Percentiles rank a stretch among this genome's conserved stretches.
phyloP scores from a whole-genome alignment of 2,888 invertebrate species.

The Campoplex nolae region DNA sequence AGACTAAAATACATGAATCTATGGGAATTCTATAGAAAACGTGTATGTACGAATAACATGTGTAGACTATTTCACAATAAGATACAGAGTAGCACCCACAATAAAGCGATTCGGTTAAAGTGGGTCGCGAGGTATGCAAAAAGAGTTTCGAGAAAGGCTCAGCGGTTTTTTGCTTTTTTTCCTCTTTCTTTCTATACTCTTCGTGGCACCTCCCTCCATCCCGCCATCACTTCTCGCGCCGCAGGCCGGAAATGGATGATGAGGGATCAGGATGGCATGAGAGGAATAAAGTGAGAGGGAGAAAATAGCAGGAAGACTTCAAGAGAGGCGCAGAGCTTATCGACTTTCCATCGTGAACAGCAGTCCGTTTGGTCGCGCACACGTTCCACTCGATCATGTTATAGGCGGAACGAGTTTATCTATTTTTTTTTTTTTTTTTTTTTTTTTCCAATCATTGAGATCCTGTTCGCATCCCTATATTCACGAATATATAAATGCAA shows the following conservation, averaged over 20 bases:
- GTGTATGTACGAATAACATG: too few relatives aligned
- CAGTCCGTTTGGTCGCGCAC: constrained; percentile 57
- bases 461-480: neutral
- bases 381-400: constrained; percentile 65
- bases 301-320: constrained; percentile 24
- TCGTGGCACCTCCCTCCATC: constrained; percentile 31
- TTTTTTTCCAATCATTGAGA: constrained; percentile 47
- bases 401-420: constrained; percentile 63
- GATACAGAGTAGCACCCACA: neutral
- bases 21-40: too few relatives aligned
- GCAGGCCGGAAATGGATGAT: constrained; percentile 66
- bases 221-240: constrained; percentile 35
- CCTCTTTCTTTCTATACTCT: constrained; percentile 29
- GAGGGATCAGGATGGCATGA: constrained; percentile 54
- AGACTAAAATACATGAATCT: too few relatives aligned
- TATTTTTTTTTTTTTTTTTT: constrained; percentile 52
- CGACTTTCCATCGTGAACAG: constrained; percentile 68
- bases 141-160: constrained; percentile 43
- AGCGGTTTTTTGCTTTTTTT: constrained; percentile 48
- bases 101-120: neutral
- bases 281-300: constrained; percentile 36
- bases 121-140: constrained; percentile 25
- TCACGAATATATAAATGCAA: neutral
- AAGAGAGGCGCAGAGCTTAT: constrained; percentile 55
- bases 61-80: too few relatives aligned